A percentile compares a stretch with the other conserved stretches of the same genome.
Evolutionary conservation across 2,888 invertebrate species (phyloP).

Genomic region (Steinernema carpocapsae): DNA sequence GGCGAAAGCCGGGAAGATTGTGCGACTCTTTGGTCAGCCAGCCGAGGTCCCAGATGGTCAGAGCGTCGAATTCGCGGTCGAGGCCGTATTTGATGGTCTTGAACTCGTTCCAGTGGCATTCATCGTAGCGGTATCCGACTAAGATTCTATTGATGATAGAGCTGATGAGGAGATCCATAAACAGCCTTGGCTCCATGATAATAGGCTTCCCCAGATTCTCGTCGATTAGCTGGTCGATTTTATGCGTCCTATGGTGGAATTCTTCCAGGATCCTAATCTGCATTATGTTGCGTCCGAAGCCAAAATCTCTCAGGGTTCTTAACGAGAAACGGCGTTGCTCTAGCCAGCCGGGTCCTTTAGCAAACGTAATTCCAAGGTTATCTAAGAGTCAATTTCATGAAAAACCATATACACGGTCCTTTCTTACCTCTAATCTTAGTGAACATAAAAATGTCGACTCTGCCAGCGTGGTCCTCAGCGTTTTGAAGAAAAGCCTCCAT

Average conservation of each 20-base stretch:
- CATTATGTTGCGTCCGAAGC: slow-evolving; percentile 26
- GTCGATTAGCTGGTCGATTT: not conserved
- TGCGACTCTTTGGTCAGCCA: not conserved
- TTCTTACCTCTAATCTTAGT: not conserved
- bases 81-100: slow-evolving; percentile 25
- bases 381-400: not conserved
- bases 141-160: slow-evolving; percentile 50
- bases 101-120: slow-evolving; percentile 14
- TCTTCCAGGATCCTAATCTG: slow-evolving; percentile 25
- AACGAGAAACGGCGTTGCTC: slow-evolving; percentile 19
- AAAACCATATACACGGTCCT: too few species aligned
- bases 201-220: not conserved
- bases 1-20: slow-evolving; percentile 10
- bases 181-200: slow-evolving; percentile 2
- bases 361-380: slow-evolving; percentile 5
- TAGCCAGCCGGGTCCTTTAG: slow-evolving; percentile 11
- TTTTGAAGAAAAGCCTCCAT: not conserved
- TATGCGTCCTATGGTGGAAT: not conserved
- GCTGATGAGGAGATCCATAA: slow-evolving; percentile 48
- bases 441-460: not conserved
- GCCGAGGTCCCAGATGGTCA: slow-evolving; percentile 28
- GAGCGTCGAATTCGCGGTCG: slow-evolving; percentile 23
- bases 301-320: slow-evolving; percentile 14
- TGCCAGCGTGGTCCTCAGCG: slow-evolving; percentile 9
- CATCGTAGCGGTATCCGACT: slow-evolving; percentile 44